Evolutionary conservation across 2,888 invertebrate genomes (phyloP).

Genomic region (Artemia sinica): DNA sequence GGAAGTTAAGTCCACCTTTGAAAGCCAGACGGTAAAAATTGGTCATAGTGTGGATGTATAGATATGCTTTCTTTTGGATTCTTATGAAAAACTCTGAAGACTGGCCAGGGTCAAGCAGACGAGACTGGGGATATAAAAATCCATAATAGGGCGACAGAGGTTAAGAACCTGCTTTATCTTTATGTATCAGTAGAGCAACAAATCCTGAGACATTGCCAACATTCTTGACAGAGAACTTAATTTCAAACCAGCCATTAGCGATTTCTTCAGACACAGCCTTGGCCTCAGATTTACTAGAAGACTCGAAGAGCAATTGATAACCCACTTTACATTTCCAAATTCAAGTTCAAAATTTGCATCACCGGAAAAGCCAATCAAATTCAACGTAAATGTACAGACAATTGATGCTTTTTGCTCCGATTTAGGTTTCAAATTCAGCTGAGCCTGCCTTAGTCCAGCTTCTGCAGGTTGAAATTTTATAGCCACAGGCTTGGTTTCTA

Average conservation of each 20-base stretch:
- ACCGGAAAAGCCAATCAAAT: not conserved
- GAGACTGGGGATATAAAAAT: no score
- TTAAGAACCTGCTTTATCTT: not conserved
- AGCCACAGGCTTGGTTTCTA: not conserved
- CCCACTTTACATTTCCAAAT: not conserved
- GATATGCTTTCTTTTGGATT: no score
- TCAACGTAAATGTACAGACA: not conserved
- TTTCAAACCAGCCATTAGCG: not conserved
- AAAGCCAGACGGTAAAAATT: no score
- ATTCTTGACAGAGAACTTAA: not conserved
- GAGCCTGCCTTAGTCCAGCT: not conserved
- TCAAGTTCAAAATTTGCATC: not conserved
- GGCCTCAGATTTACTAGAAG: not conserved
- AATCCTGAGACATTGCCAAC: constrained; percentile 1
- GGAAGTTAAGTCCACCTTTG: no score
- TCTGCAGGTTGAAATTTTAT: not conserved
- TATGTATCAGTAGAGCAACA: not conserved
- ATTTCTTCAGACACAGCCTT: constrained; percentile 5
- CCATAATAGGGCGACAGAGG: no score
- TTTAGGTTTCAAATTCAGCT: not conserved
- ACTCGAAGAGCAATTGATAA: not conserved
- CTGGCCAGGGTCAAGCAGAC: no score
- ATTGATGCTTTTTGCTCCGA: not conserved
- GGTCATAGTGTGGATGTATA: no score
- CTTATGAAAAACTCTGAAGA: no score